Percentiles rank a stretch among this genome's conserved stretches.
These are phyloP conservation scores for Dromiciops gliroides DNA, from an alignment of 2,113 vertebrate species.

Conservation along the genomic window DNA sequence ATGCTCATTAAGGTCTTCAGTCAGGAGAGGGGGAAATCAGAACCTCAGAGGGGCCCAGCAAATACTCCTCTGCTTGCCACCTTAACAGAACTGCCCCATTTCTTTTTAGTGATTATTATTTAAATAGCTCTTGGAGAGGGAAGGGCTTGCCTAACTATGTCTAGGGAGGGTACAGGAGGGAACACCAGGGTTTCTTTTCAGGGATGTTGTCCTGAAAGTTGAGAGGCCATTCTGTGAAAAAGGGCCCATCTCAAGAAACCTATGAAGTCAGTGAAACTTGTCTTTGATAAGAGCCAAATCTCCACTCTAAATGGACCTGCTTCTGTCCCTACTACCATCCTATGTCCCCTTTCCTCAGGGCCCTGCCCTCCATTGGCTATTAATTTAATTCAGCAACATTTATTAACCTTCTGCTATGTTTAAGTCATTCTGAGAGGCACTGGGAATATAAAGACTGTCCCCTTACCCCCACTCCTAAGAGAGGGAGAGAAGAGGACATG, in stretches of 20 bases:
- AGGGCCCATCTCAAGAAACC: not conserved
- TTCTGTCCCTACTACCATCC: not conserved
- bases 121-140: not conserved
- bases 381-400: not conserved
- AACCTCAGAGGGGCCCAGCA: not conserved
- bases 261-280: not conserved
- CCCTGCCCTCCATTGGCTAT: not conserved
- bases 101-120: not conserved
- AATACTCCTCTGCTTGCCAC: not conserved
- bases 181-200: not conserved
- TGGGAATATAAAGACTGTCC: not conserved
- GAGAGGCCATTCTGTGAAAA: not conserved
- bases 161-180: not conserved
- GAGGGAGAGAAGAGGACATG: not conserved
- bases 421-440: not conserved
- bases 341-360: not conserved
- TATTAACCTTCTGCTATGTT: not conserved
- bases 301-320: not conserved
- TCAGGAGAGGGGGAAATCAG: not conserved
- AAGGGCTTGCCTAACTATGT: not conserved
- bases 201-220: not conserved
- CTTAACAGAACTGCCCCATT: not conserved
- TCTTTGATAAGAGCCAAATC: not conserved
- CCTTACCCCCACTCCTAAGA: not conserved
- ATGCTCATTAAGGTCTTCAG: not conserved